These are phyloP conservation scores for Sigmodon hispidus DNA, from an alignment of 2,113 vertebrate species.

Conservation along the genomic window DNA sequence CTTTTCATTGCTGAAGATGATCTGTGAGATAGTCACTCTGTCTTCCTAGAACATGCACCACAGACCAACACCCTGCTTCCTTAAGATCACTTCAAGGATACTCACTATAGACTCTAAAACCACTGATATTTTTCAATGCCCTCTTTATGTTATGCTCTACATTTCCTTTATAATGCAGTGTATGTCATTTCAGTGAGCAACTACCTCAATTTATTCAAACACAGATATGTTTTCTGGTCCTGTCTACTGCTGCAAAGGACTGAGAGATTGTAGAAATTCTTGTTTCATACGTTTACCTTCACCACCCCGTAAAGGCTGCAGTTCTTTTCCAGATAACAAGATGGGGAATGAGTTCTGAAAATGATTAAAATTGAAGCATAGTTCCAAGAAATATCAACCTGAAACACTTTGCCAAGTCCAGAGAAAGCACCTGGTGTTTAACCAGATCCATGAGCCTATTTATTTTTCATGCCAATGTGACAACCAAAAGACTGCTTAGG, in stretches of 20 bases:
- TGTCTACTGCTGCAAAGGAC: background rate
- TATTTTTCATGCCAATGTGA: background rate
- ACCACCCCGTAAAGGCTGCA: background rate
- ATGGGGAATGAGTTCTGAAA: background rate
- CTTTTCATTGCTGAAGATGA: background rate
- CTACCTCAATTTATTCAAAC: background rate
- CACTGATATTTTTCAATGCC: background rate
- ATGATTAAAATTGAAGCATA: background rate
- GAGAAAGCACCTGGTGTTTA: background rate
- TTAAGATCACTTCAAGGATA: background rate
- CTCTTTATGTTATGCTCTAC: background rate
- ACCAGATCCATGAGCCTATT: background rate
- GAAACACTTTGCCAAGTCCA: background rate
- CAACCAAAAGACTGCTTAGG: background rate
- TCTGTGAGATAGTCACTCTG: background rate
- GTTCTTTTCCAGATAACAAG: background rate
- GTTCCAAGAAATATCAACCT: background rate
- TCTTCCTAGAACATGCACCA: background rate
- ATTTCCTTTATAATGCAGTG: fast-evolving
- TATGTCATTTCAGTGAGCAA: background rate
- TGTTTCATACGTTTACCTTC: too few relatives aligned
- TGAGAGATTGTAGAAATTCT: background rate
- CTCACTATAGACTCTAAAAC: background rate
- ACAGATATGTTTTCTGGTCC: background rate
- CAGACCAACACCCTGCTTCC: background rate